phyloP scores from a whole-genome alignment of 1,140 invertebrate genomes.

The Dolichoris vasculosae region DNA sequence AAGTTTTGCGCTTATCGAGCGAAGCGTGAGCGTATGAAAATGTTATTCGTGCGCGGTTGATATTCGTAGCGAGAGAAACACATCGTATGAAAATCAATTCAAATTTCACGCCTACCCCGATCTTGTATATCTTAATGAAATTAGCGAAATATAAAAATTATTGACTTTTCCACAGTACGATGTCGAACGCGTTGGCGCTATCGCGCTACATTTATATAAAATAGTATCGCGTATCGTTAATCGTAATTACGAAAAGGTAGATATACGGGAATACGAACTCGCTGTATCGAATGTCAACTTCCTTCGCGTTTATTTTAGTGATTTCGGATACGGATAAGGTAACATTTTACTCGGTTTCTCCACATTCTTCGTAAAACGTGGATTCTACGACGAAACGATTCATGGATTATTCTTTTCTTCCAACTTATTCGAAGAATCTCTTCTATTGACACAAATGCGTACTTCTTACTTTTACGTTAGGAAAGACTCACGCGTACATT shows the following conservation, averaged over 20 bases:
- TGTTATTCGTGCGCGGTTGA: neutral
- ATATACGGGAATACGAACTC: neutral
- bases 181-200: neutral
- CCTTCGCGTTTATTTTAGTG: neutral
- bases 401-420: neutral
- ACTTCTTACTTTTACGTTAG: neutral
- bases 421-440: neutral
- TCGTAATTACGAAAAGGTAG: neutral
- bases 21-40: neutral
- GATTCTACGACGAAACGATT: neutral
- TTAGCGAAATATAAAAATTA: neutral
- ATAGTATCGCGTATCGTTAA: neutral
- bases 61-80: neutral
- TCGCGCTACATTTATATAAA: neutral
- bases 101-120: neutral
- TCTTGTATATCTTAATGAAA: neutral
- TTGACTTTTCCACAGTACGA: neutral
- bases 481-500: neutral
- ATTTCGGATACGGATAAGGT: neutral
- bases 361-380: neutral
- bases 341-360: neutral
- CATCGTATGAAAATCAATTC: neutral
- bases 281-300: neutral
- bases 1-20: constrained; percentile 9
- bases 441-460: neutral